Base-by-base conservation (phyloP, 1,140 invertebrate genomes). In the Bombus turneri region DNA sequence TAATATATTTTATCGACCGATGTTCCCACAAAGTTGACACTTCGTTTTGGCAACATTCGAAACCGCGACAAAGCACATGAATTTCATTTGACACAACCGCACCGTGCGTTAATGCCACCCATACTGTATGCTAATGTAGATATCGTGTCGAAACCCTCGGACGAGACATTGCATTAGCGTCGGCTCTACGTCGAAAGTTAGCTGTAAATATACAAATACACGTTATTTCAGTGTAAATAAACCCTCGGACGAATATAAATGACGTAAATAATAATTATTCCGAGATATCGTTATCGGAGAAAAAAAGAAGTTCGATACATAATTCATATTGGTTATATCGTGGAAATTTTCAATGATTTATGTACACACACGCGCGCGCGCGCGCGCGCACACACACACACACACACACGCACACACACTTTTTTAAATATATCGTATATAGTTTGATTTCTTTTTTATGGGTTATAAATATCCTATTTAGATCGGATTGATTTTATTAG, bases 111-210 rank as follows among this genome's bases (percentile, higher is more conserved):
- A 69, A 77, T 76, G 37, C 37, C 64, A 77, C 34, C 59, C 81
- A 69, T 77, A 83, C 74, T 77, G 64, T 53, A 47, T 53, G 72
- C 41, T 77, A 83, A 83, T 69, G 73, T 62, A 28, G 28, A 62
- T n/a, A 77, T 66, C 74, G 22, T 18, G 34, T 83, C 43, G 62
- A 83, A 83, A 68, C 74, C 59, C 59, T 83, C 41, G 59, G 74
- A 83, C 62, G 74, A 31, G 53, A 41, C 34, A 28, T 69, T 31
- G 43, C 81, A 83, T 77, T 83, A 83, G 74, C 74, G 81, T 83
- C 73, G 62, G 8, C 74, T 68, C 62, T 69, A 9, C 62, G 8
- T 39, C 4, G 22, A 83, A 39, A 57, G 43, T 37, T 68, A 43
- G 53, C 25, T 22, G 47, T 53, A 59, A 62, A 62, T 57, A 12